phyloP scores from a whole-genome alignment of 2,888 invertebrate species.

The Tineola bisselliella region DNA sequence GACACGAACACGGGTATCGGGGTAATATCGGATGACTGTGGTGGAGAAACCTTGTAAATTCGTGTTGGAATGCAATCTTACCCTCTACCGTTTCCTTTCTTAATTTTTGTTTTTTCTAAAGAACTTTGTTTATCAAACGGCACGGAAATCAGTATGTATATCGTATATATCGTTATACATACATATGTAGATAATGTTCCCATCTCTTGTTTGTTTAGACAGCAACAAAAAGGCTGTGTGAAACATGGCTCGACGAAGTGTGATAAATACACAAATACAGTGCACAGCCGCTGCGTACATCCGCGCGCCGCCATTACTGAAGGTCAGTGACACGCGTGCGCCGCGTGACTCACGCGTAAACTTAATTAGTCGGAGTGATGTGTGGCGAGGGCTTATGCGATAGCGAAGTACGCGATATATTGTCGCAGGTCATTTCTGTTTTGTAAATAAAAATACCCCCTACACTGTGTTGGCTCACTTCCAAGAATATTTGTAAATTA shows the following conservation, averaged over 20 bases:
- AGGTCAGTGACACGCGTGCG: constrained; percentile 50
- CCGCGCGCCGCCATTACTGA: constrained; percentile 43
- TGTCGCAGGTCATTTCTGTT: constrained; percentile 13
- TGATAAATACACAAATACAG: constrained; percentile 34
- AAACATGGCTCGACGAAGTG: constrained; percentile 29
- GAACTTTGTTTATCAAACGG: too few relatives aligned
- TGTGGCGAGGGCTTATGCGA: not conserved
- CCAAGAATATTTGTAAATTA: not conserved
- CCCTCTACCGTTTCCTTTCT: too few relatives aligned
- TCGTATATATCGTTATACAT: not conserved
- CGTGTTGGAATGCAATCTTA: too few relatives aligned
- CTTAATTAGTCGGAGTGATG: constrained; percentile 31
- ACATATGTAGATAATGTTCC: not conserved
- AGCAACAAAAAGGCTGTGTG: constrained; percentile 25
- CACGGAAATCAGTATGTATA: not conserved
- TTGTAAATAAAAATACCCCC: constrained; percentile 9
- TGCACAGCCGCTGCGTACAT: constrained; percentile 15
- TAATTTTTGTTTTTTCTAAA: too few relatives aligned
- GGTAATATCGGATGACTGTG: too few relatives aligned
- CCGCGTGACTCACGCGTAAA: constrained; percentile 36
- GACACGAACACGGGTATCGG: too few relatives aligned
- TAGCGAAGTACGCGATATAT: constrained; percentile 7
- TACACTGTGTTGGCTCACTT: not conserved
- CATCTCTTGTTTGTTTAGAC: not conserved
- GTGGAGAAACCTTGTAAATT: too few relatives aligned